These are phyloP conservation scores for Falcunculus frontatus DNA, from an alignment of 2,113 vertebrate genomes.

Conservation along the genomic window DNA sequence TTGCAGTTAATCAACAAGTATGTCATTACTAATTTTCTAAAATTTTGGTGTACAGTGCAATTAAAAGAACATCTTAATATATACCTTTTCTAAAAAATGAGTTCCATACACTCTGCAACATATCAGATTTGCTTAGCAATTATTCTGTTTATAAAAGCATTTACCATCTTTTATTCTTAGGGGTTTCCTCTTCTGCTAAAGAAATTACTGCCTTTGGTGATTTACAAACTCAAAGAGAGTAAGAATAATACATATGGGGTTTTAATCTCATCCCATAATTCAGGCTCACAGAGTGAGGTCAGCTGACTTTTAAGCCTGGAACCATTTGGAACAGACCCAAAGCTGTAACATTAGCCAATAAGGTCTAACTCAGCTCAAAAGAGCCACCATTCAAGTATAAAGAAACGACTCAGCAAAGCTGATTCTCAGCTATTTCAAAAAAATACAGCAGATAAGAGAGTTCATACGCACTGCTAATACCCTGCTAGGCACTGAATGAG, in stretches of 20 bases:
- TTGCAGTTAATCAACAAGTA: not conserved
- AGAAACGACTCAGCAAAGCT: not conserved
- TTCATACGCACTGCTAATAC: not conserved
- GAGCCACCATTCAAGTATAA: not conserved
- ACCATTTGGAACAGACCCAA: not conserved
- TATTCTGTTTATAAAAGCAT: not conserved
- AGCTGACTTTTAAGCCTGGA: not conserved
- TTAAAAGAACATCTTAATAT: not conserved
- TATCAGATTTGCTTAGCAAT: not conserved
- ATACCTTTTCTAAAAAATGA: not conserved
- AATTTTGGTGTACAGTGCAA: not conserved
- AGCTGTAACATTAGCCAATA: not conserved
- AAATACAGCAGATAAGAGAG: not conserved
- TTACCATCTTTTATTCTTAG: not conserved
- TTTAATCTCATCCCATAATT: not conserved
- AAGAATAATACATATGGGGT: not conserved
- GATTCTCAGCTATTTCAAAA: not conserved
- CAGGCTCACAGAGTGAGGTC: not conserved
- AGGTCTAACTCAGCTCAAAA: not conserved
- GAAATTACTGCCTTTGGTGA: not conserved
- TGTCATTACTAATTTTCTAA: not conserved
- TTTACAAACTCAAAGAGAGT: not conserved
- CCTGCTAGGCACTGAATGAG: not conserved
- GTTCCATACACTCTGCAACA: not conserved
- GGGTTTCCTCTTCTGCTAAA: not conserved